These are phyloP conservation scores for Coboldia fuscipes DNA, from an alignment of 1,140 invertebrate species.

Conservation along the genomic window DNA sequence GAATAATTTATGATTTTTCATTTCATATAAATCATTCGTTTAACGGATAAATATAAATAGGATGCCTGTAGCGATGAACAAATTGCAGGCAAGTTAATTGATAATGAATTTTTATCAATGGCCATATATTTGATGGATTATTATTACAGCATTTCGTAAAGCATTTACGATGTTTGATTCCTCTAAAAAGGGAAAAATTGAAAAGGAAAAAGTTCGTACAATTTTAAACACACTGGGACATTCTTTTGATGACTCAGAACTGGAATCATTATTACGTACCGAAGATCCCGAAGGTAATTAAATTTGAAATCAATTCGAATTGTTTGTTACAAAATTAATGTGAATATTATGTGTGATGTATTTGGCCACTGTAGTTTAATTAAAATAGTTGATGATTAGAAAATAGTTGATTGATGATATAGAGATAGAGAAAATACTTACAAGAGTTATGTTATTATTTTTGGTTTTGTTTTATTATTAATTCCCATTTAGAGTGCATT, in stretches of 20 bases:
- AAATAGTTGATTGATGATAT: not conserved
- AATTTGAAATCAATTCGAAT: too few relatives aligned
- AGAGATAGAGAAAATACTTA: not conserved
- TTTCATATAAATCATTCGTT: too few relatives aligned
- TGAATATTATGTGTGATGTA: too few relatives aligned
- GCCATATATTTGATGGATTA: not conserved
- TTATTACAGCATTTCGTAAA: conserved; percentile 34
- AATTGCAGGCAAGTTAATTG: too few relatives aligned
- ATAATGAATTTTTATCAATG: not conserved
- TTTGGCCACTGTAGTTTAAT: not conserved
- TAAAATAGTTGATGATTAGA: not conserved
- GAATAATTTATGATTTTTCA: not conserved
- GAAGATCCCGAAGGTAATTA: conserved; percentile 31
- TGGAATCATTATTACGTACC: conserved; percentile 39
- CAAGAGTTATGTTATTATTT: not conserved
- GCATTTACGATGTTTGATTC: conserved; percentile 63
- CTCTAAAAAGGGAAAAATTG: conserved; percentile 42
- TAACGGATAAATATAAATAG: too few relatives aligned
- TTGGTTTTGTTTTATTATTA: too few relatives aligned
- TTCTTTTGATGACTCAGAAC: conserved; percentile 44
- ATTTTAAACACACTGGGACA: conserved; percentile 56
- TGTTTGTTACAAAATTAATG: too few relatives aligned
- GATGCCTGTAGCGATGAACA: too few relatives aligned
- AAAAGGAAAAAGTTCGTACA: conserved; percentile 49
- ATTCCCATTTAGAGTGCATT: too few relatives aligned